Evolutionary conservation across 2,797 vertebrate species (phyloP).

Genomic region (Cyprinella venusta): DNA sequence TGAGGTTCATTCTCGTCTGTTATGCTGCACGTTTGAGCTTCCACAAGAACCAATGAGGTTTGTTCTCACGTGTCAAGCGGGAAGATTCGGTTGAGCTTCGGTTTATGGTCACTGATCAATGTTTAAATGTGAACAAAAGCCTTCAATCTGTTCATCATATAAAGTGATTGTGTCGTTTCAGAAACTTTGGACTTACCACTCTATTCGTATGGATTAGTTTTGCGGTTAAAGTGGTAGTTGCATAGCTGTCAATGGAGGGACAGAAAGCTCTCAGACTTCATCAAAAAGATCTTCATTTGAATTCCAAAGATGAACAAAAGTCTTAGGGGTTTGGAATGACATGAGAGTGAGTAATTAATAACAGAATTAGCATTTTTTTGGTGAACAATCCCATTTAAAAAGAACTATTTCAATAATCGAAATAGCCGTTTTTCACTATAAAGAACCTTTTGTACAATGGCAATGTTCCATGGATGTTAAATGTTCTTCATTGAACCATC

Average conservation of each 20-base stretch:
- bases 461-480: not conserved
- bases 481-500: not conserved
- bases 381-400: not conserved
- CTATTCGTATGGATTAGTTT: not conserved
- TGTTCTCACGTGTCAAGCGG: no score
- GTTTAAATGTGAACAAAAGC: no score
- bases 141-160: no score
- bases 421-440: not conserved
- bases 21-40: not conserved
- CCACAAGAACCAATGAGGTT: not conserved
- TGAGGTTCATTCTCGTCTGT: not conserved
- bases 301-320: not conserved
- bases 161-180: not conserved
- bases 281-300: no score
- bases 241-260: not conserved
- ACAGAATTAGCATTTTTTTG: no score
- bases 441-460: not conserved
- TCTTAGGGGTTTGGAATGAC: no score
- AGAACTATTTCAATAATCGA: not conserved
- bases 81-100: no score
- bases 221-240: not conserved
- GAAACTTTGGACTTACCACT: not conserved
- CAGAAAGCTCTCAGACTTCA: not conserved
- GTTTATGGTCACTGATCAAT: no score
- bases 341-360: not conserved